Evolutionary conservation across 2,113 vertebrate genomes (phyloP), one percentile per base, ranked within the genome.

Genomic region (Caranx melampygus): DNA sequence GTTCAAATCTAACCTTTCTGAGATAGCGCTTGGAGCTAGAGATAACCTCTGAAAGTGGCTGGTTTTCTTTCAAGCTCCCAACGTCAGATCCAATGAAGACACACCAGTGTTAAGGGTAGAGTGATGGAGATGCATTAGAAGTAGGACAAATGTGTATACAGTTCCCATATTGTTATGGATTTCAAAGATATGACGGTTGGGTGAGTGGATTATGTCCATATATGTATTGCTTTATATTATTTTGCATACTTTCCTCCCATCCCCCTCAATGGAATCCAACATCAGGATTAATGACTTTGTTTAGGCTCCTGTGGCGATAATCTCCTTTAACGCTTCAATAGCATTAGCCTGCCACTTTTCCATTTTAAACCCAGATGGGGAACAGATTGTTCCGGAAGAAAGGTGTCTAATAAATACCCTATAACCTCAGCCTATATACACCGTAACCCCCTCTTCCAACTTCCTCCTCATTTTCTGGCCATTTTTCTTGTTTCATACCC

Each of bases 271-370:
- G 20, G 10, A 78, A 78, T 26, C 68, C 57, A 61, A 66, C 62
- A 64, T 82, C 66, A 57, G 20, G 63, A 86, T 87, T 80, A 82
- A 76, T 75, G 72, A 81, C 77, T 78, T 86, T 77, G 73, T 87
- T 83, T 83, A 73, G 64, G 63, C 59, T 78, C 79, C 72, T 54
- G 14, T 64, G 51, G 45, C 0, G 33, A 70, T 89, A 79, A 89
- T 89, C 80, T 65, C 26, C 70, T 85, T 85, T 68, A 76, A 26
- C 0, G 6, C 78, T 78, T 20, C 14, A 83, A 55, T 75, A 47
- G 81, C 64, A 75, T 72, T 79, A 85, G 1, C 44, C 75, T 55
- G 35, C 61, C 37, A 52, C 18, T 73, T 78, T 82, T 81, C 21
- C 62, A 63, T 67, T 81, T 72, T 75, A 44, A 78, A 13, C 58